These are phyloP conservation scores for Pelecanus crispus DNA, from an alignment of 2,113 vertebrate species.

Conservation along the genomic window DNA sequence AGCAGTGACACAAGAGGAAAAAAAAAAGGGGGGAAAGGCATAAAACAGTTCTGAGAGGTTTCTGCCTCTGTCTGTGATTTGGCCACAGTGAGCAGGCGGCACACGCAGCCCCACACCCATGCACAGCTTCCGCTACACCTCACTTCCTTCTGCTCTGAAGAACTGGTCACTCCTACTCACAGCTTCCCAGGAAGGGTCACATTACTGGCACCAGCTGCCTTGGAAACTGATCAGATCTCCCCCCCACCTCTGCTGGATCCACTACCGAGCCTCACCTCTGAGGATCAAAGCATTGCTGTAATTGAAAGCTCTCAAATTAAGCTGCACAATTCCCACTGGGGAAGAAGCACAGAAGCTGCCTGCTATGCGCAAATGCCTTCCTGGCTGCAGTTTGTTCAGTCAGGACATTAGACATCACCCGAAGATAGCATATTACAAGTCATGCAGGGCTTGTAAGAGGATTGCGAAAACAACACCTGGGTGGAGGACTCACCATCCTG, in stretches of 20 bases:
- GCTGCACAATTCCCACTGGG: neutral
- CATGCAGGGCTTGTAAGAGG: neutral
- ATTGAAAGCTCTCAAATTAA: slow-evolving; percentile 26
- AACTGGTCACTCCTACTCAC: neutral
- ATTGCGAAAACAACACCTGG: neutral
- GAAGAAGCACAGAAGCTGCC: neutral
- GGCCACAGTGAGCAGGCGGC: neutral
- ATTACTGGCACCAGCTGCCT: neutral
- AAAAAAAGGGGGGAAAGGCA: neutral
- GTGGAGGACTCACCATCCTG: neutral
- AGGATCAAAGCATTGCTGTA: neutral
- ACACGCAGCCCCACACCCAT: neutral
- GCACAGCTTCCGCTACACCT: slow-evolving; percentile 23
- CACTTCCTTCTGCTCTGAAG: slow-evolving; percentile 13
- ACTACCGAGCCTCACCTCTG: neutral
- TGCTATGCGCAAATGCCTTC: neutral
- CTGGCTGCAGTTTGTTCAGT: neutral
- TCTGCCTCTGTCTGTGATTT: neutral
- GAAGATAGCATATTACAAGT: neutral
- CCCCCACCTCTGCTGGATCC: neutral
- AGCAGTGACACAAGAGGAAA: neutral
- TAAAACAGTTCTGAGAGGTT: neutral
- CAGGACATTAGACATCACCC: neutral
- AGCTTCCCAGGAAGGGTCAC: neutral
- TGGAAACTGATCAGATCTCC: neutral